Conservation (phyloP, 2,113 vertebrate species). For the Neogobius melanostomus region DNA sequence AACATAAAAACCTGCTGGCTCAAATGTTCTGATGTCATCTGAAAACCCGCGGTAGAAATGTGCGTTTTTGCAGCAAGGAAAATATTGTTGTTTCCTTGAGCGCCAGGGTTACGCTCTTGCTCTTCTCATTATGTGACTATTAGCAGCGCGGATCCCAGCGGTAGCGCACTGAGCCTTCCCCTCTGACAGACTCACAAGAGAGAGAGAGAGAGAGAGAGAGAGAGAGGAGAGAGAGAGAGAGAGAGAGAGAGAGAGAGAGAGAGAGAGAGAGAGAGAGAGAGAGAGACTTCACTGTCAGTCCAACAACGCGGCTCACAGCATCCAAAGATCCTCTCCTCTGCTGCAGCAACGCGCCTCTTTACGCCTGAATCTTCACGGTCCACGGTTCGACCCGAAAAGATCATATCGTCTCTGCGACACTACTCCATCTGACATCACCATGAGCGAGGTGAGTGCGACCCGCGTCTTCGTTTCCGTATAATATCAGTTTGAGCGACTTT, state of each 20-base stretch:
- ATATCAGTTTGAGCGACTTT: constrained; percentile 10
- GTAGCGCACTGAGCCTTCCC: constrained; percentile 51
- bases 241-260: constrained; percentile 37
- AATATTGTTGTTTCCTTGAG: not conserved
- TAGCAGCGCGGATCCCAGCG: constrained; percentile 54
- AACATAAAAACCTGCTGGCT: too few relatives aligned
- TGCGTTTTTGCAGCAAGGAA: constrained; percentile 11
- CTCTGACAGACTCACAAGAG: constrained; percentile 43
- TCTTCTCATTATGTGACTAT: constrained; percentile 51
- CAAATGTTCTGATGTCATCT: too few relatives aligned
- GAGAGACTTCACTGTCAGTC: constrained; percentile 37
- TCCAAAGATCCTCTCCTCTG: not conserved
- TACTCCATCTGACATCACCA: constrained; percentile 47
- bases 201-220: constrained; percentile 62
- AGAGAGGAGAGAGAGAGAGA: constrained; percentile 42
- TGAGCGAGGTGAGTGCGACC: constrained; percentile 76
- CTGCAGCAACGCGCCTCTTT: not conserved
- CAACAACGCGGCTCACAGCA: not conserved
- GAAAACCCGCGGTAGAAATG: too few relatives aligned
- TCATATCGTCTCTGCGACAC: constrained; percentile 24
- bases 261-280: constrained; percentile 5
- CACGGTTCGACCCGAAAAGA: not conserved
- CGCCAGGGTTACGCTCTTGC: constrained; percentile 17
- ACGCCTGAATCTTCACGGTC: not conserved
- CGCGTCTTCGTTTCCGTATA: not conserved